phyloP scores from a whole-genome alignment of 1,140 invertebrate genomes.

The Dendroctonus ponderosae region DNA sequence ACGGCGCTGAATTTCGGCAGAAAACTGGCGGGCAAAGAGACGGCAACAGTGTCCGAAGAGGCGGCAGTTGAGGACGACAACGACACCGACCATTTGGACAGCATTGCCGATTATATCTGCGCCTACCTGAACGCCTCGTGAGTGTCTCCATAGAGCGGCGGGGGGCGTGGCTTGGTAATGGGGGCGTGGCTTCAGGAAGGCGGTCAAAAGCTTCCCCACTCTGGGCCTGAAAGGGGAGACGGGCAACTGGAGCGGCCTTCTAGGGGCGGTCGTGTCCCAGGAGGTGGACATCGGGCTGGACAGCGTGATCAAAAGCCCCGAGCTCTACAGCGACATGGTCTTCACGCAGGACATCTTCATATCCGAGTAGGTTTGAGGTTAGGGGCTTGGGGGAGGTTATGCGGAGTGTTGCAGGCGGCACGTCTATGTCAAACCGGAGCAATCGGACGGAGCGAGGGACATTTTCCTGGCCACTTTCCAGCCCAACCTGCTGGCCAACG shows the following conservation, averaged over 20 bases:
- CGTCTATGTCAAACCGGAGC: constrained; percentile 62
- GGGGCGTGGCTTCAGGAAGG: constrained; percentile 46
- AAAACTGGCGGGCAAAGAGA: constrained; percentile 47
- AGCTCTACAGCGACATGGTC: constrained; percentile 56
- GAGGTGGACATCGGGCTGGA: constrained; percentile 60
- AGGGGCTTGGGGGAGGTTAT: neutral
- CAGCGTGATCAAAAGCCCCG: constrained; percentile 56
- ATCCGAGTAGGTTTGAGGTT: constrained; percentile 31
- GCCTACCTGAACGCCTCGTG: constrained; percentile 52
- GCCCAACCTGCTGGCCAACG: constrained; percentile 54
- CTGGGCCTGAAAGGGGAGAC: constrained; percentile 58
- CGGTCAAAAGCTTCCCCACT: constrained; percentile 54
- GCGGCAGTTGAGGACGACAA: constrained; percentile 25
- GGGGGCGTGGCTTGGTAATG: too few relatives aligned
- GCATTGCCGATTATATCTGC: constrained; percentile 50
- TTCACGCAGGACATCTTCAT: constrained; percentile 49
- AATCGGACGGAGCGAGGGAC: constrained; percentile 59
- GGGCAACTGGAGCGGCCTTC: constrained; percentile 59
- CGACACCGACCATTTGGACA: constrained; percentile 50
- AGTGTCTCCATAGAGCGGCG: constrained; percentile 25
- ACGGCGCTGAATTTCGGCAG: constrained; percentile 50
- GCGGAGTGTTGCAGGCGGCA: constrained; percentile 55
- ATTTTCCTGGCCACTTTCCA: constrained; percentile 65
- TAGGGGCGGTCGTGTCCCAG: constrained; percentile 57
- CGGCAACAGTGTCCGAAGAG: constrained; percentile 22